A percentile compares a stretch with the other conserved stretches of the same genome.
Evolutionary conservation across 2,797 vertebrate species (phyloP).

Genomic region (Melanotaenia pygmaea): DNA sequence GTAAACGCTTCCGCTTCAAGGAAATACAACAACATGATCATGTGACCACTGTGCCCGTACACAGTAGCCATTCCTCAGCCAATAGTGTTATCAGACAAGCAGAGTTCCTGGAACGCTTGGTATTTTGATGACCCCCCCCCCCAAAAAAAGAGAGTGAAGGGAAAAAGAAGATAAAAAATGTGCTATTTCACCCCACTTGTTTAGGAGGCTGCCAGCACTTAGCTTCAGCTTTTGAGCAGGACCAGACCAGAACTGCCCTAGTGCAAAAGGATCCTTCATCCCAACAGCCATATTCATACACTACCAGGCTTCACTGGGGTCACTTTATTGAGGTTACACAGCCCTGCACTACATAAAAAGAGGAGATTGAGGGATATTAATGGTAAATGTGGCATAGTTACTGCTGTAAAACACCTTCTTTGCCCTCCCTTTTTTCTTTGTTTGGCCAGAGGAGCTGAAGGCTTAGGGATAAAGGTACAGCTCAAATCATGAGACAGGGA

Average conservation of each 20-base stretch:
- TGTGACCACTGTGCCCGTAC: slow-evolving; percentile 74
- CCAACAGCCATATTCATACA: slow-evolving; percentile 71
- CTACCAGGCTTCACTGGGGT: slow-evolving; percentile 72
- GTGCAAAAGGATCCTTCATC: slow-evolving; percentile 70
- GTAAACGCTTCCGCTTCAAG: slow-evolving; percentile 62
- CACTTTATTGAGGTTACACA: slow-evolving; percentile 81
- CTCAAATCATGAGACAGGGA: slow-evolving; percentile 86
- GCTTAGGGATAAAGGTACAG: slow-evolving; percentile 86
- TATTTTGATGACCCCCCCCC: slow-evolving; percentile 72
- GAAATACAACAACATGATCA: slow-evolving; percentile 75
- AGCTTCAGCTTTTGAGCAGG: slow-evolving; percentile 67
- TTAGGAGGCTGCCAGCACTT: slow-evolving; percentile 72
- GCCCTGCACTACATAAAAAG: slow-evolving; percentile 74
- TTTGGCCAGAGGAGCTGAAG: slow-evolving; percentile 87
- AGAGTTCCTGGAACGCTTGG: slow-evolving; percentile 77
- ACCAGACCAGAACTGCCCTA: slow-evolving; percentile 56
- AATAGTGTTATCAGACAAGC: slow-evolving; percentile 78
- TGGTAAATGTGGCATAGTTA: slow-evolving; percentile 84
- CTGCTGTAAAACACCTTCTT: slow-evolving; percentile 81
- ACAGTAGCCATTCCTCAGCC: slow-evolving; percentile 78
- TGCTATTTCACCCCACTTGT: slow-evolving; percentile 75
- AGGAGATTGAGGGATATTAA: slow-evolving; percentile 85
- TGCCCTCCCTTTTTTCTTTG: slow-evolving; percentile 84
- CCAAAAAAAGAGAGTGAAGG: slow-evolving; percentile 52
- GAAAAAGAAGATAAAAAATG: slow-evolving; percentile 57